Percentiles rank a stretch among this genome's conserved stretches.
Evolutionary conservation across 2,113 vertebrate genomes (phyloP).

Genomic region (Charina bottae): DNA sequence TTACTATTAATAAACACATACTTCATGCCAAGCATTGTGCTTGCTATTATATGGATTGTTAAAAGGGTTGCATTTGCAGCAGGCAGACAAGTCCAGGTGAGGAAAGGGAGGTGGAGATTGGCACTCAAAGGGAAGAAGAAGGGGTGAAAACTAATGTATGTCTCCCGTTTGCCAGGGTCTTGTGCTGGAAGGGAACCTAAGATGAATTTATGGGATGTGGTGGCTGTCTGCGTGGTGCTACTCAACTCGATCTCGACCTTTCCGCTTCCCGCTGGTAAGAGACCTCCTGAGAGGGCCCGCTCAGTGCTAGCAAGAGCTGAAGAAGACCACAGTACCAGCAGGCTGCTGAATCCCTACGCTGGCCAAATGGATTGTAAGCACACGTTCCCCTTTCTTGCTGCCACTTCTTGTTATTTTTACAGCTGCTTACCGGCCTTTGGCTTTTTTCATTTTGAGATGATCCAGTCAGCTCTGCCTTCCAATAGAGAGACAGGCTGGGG

Average conservation of each 20-base stretch:
- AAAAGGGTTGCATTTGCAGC: background rate
- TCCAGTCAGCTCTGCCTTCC: background rate
- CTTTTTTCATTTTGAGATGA: background rate
- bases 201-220: constrained; percentile 99
- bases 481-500: background rate
- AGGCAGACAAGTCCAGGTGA: background rate
- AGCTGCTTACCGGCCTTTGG: background rate
- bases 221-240: constrained; percentile 98
- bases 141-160: constrained; percentile 27
- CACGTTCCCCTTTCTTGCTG: constrained; percentile 61
- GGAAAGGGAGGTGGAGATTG: background rate
- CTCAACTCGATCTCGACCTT: constrained; percentile 89
- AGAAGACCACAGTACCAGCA: constrained; percentile 77
- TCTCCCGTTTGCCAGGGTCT: constrained; percentile 79
- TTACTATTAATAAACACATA: background rate
- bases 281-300: constrained; percentile 79
- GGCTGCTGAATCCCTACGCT: constrained; percentile 78
- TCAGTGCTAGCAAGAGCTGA: constrained; percentile 79
- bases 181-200: constrained; percentile 95
- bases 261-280: constrained; percentile 91
- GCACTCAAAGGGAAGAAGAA: background rate
- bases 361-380: constrained; percentile 82
- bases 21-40: background rate
- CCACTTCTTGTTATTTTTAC: constrained; percentile 52
- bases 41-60: background rate